phyloP scores from a whole-genome alignment of 1,140 invertebrate genomes.

The Drosophila chauvacae region DNA sequence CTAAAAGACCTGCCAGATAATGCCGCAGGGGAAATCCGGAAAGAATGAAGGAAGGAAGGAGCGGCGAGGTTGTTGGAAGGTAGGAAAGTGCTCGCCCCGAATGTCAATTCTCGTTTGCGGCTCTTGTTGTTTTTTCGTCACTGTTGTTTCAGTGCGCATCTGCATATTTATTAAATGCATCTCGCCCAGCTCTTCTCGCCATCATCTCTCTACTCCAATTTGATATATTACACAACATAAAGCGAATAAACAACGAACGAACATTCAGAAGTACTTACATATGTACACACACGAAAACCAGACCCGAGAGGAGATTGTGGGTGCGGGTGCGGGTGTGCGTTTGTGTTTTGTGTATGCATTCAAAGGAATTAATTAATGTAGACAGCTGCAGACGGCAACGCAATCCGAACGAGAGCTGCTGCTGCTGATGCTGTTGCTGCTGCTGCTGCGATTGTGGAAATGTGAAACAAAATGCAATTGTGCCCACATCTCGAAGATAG shows the following conservation, averaged over 20 bases:
- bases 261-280: conserved; percentile 36
- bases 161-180: conserved; percentile 68
- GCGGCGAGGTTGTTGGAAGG: neutral
- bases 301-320: conserved; percentile 20
- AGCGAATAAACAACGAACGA: conserved; percentile 40
- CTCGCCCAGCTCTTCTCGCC: conserved; percentile 32
- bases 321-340: conserved; percentile 22
- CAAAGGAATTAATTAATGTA: conserved; percentile 75
- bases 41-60: neutral
- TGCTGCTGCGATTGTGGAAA: conserved; percentile 45
- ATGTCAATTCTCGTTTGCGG: conserved; percentile 52
- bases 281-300: conserved; percentile 31
- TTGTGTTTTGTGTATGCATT: conserved; percentile 42
- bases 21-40: neutral
- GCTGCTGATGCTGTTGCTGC: neutral
- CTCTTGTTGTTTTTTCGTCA: conserved; percentile 12
- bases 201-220: conserved; percentile 46
- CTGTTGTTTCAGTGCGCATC: conserved; percentile 26
- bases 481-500: conserved; percentile 44
- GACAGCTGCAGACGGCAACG: conserved; percentile 57
- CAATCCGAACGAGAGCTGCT: conserved; percentile 30
- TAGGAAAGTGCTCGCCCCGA: conserved; percentile 27
- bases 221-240: conserved; percentile 60
- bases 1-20: conserved; percentile 31
- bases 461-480: conserved; percentile 59